Evolutionary conservation across 2,113 vertebrate genomes (phyloP), one percentile per base, ranked within the genome.

Genomic region (Saguinus imperator): DNA sequence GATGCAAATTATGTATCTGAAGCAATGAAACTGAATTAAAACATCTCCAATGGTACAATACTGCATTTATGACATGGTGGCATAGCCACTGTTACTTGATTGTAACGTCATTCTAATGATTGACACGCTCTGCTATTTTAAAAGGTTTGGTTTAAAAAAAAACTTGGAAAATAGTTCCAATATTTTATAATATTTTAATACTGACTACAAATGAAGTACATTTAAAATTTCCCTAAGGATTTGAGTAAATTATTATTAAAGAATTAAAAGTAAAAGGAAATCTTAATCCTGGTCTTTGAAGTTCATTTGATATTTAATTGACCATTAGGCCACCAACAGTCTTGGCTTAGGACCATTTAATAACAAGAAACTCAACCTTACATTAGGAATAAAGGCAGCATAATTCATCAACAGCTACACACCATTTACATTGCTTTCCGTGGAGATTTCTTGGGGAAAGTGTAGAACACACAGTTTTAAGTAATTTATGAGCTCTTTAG

Each of bases 201-300:
- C 55, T 58, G 68, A 68, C 16, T 95, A 52, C 58, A 96, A 96
- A 90, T 83, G 61, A 96, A 61, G 40, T 35, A 45, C 70, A 76
- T 82, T 57, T 94, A 96, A 94, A 79, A 35, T 95, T 72, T 87
- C 91, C 55, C 92, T 76, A 66, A 89, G 92, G 79, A 96, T 92
- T 92, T 91, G 92, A 96, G 77, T 70, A 85, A 48, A 50, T 87
- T 89, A 72, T 82, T 97, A 93, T 92, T 95, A 94, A 97, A 96
- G 80, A n/a, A 96, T 37, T 95, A 82, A 95, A 97, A 97, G 61
- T 73, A 48, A 93, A 94, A 80, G 87, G 87, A 97, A 98, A 95
- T 91, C 85, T 92, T 94, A 94, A 97, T 92, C 37, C 84, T 58
- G 37, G 94, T 70, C 95, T 98, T 98, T 89, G 88, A 98, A 97